A percentile compares a stretch with the other conserved stretches of the same genome.
phyloP scores from a whole-genome alignment of 2,797 vertebrate genomes.

The Enteromius argenteus region DNA sequence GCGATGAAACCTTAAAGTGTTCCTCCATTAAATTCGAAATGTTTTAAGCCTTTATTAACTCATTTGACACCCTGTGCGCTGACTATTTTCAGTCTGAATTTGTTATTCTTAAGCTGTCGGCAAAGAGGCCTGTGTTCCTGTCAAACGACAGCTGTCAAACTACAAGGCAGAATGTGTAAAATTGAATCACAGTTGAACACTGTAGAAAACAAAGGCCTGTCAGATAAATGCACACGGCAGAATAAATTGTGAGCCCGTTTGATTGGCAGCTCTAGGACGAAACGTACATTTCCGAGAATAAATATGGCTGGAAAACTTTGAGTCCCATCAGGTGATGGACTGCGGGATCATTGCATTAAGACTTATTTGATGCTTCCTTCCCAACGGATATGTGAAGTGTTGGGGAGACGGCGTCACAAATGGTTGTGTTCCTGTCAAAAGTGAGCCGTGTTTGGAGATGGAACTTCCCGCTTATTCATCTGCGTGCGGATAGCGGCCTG shows the following conservation, averaged over 20 bases:
- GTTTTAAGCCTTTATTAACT: conserved; percentile 44
- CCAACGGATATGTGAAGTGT: conserved; percentile 68
- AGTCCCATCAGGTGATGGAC: conserved; percentile 58
- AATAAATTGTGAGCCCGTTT: conserved; percentile 62
- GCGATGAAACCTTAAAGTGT: conserved; percentile 12
- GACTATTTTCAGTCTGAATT: conserved; percentile 44
- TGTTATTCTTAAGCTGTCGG: conserved; percentile 50
- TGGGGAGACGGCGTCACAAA: conserved; percentile 74
- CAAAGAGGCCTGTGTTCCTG: conserved; percentile 56
- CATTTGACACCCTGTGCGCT: conserved; percentile 11
- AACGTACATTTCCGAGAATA: conserved; percentile 60
- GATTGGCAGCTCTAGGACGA: conserved; percentile 60
- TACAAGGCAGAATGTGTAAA: conserved; percentile 60
- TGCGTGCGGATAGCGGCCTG: conserved; percentile 73
- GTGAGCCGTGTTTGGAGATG: conserved; percentile 80
- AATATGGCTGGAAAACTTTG: conserved; percentile 61
- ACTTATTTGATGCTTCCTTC: conserved; percentile 76
- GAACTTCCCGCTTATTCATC: conserved; percentile 80
- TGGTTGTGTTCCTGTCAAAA: conserved; percentile 83
- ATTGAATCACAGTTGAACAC: conserved; percentile 65
- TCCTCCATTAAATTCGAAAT: not conserved
- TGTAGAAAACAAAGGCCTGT: conserved; percentile 65
- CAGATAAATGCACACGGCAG: conserved; percentile 61
- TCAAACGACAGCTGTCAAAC: conserved; percentile 65
- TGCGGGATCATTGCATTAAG: conserved; percentile 70